Percentiles rank a stretch among this genome's conserved stretches.
Conservation (phyloP, 2,113 vertebrate species). For the Syngnathoides biaculeatus region DNA sequence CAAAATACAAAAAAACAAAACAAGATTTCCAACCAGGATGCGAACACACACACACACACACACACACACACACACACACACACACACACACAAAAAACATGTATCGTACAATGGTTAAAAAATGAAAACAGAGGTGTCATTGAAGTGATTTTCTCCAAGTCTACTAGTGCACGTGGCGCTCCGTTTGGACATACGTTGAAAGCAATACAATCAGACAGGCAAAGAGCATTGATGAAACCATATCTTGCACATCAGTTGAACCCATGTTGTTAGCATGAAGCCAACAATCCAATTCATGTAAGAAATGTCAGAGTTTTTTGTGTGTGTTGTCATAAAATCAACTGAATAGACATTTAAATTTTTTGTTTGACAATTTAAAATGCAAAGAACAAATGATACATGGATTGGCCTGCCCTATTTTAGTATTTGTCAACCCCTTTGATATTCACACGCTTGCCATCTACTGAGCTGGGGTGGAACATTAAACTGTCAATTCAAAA, state of each 20-base stretch:
- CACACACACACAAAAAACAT: too few relatives aligned
- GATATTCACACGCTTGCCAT: background rate
- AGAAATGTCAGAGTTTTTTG: background rate
- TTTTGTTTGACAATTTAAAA: background rate
- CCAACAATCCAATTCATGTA: background rate
- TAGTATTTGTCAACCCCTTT: background rate
- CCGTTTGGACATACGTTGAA: background rate
- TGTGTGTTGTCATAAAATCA: background rate
- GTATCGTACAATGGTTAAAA: background rate
- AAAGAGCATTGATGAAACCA: too few relatives aligned
- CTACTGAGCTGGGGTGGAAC: background rate
- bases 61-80: too few relatives aligned
- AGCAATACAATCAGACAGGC: background rate
- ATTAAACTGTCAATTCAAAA: background rate
- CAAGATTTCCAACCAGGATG: too few relatives aligned
- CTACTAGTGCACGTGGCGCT: background rate
- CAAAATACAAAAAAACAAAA: background rate
- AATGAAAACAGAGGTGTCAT: background rate
- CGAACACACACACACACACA: background rate
- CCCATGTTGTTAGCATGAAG: background rate
- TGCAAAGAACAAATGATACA: background rate
- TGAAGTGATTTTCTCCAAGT: background rate
- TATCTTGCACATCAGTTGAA: background rate
- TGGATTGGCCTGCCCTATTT: too few relatives aligned
- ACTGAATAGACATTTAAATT: background rate